Evolutionary conservation across 2,113 vertebrate species (phyloP), one percentile per base, ranked within the genome.

Genomic region (Trogon melanurus): DNA sequence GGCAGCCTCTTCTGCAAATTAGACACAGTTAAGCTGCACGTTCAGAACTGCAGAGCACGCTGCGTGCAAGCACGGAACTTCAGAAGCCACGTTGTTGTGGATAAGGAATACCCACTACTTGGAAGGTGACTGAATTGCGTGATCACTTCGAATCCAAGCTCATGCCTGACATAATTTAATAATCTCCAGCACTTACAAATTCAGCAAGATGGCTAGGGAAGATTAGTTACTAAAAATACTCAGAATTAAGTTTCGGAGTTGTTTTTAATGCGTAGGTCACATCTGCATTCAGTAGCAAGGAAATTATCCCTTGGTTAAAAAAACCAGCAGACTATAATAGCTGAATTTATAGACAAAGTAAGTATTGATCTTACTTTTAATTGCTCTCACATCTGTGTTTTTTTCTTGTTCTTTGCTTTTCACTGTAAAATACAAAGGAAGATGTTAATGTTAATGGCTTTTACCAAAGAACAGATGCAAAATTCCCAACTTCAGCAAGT

Each of bases 371-470:
- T 98, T 98, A 99, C 99, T 98, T 99, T 98, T 98, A 96, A 96
- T 95, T 95, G 98, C 94, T 98, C 98, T 99, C 93, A 96, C 96
- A 97, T 99, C 99, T 50, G 98, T 94, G 86, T 96, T 97, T 97
- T 98, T 99, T 94, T 99, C 99, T 61, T 98, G 98, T 97, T 99
- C 99, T 98, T 98, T 99, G 98, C 98, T 98, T 99, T 99, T 99
- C 96, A 98, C 99, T 99, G 97, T 38, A 96, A 98, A 94, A 97
- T 14, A 98, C 79, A 97, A 97, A 85, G 53, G 60, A 45, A 96
- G 82, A 72, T 1, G 11, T 94, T 95, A 93, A 89, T 44, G 70
- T 47, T 65, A 91, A 86, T 6, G 57, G 86, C 58, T 93, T 67
- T 72, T 56, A 71, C 22, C 84, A 45, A 44, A 87, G 30, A 75